Evolutionary conservation across 2,888 invertebrate genomes (phyloP).

Genomic region (Lumbricus terrestris): DNA sequence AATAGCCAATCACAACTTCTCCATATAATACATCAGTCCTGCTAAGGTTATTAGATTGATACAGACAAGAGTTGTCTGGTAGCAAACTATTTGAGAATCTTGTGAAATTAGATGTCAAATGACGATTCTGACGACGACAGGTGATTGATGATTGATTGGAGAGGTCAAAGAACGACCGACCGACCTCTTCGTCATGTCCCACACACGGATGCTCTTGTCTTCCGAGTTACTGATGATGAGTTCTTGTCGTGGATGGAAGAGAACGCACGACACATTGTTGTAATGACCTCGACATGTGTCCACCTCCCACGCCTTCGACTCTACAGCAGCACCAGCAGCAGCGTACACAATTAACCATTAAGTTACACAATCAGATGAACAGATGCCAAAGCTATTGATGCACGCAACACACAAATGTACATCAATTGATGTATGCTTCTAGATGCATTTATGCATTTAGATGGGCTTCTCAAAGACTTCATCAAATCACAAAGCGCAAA

Average conservation of each 20-base stretch:
- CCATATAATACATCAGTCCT: background rate
- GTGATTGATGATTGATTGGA: too few relatives aligned
- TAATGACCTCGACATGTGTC: conserved; percentile 99
- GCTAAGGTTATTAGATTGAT: background rate
- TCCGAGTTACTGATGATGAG: conserved; percentile 94
- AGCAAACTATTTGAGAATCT: background rate
- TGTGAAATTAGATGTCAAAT: background rate
- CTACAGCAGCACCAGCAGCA: too few relatives aligned
- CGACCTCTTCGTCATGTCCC: conserved; percentile 78
- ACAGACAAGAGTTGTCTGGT: background rate
- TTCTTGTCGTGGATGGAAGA: conserved; percentile 96
- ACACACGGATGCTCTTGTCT: conserved; percentile 94
- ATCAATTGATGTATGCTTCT: too few relatives aligned
- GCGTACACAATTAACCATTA: too few relatives aligned
- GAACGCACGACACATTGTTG: conserved; percentile 95
- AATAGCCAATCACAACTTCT: background rate
- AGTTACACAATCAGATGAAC: background rate
- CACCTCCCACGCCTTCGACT: conserved; percentile 88
- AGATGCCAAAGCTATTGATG: background rate
- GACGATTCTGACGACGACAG: too few relatives aligned
- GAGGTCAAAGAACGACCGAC: too few relatives aligned
- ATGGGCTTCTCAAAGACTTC: too few relatives aligned
- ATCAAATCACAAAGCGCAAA: too few relatives aligned
- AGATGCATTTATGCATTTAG: too few relatives aligned
- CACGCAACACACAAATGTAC: too few relatives aligned